phyloP scores from a whole-genome alignment of 2,888 invertebrate genomes.

The Heliconius aoede region DNA sequence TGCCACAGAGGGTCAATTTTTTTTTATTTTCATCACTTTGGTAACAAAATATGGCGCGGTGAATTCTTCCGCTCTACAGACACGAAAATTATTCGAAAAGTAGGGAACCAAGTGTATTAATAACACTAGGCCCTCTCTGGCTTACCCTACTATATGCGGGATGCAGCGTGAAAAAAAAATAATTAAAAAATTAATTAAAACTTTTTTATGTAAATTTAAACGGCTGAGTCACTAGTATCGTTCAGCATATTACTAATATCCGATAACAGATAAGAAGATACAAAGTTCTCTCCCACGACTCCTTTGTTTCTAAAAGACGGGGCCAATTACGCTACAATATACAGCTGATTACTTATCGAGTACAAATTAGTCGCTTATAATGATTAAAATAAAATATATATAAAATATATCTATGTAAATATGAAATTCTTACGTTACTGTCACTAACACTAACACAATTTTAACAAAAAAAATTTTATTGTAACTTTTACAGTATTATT shows the following conservation, averaged over 20 bases:
- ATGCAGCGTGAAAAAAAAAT: neutral
- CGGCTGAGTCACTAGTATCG: neutral
- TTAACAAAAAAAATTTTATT: too few relatives aligned
- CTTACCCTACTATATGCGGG: neutral
- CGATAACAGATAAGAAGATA: constrained; percentile 24
- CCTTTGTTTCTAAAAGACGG: constrained; percentile 42
- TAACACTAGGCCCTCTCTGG: neutral
- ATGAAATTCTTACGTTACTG: too few relatives aligned
- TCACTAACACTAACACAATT: too few relatives aligned
- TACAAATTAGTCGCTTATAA: constrained; percentile 68
- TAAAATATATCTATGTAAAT: neutral
- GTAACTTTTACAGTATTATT: too few relatives aligned
- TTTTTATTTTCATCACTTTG: too few relatives aligned
- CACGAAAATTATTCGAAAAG: neutral
- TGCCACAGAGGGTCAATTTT: too few relatives aligned
- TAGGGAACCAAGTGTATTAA: neutral
- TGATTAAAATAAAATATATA: constrained; percentile 51
- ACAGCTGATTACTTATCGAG: constrained; percentile 61
- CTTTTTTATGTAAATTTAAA: too few relatives aligned
- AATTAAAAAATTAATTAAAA: neutral
- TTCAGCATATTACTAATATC: constrained; percentile 23
- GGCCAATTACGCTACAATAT: constrained; percentile 51
- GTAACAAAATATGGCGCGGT: too few relatives aligned
- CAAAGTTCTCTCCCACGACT: constrained; percentile 36
- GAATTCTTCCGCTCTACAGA: too few relatives aligned